Evolutionary conservation across 1,140 invertebrate genomes (phyloP), one percentile per base, ranked within the genome.

Genomic region (Caenorhabditis elegans): DNA sequence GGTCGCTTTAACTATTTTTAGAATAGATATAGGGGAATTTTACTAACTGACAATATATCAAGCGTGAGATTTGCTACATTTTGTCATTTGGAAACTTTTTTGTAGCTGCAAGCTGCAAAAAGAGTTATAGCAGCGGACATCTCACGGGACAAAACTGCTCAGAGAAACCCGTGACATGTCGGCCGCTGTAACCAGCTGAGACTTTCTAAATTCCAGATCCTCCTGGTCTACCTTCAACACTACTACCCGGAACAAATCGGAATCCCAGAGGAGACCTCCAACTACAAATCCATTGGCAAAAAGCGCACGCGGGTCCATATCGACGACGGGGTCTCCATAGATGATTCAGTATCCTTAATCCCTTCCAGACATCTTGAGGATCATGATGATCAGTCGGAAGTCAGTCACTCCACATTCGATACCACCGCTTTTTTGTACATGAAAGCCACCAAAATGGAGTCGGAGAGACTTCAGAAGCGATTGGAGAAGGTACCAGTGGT

Each of bases 201-300:
- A n/a, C n/a, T n/a, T n/a, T n/a, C n/a, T n/a, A 43, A 8, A 8
- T 31, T 60, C n/a, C 31, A 79, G 78, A 60, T 81, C 34, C 47
- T 60, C 26, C 65, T 81, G 2, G 60, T 60, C n/a, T 76, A 76
- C 34, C 36, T 81, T 19, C 80, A 81, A 53, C 80, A 81, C 26
- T 81, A 81, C 11, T 65, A 51, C 55, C 65, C 65, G 8, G 80
- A 81, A 26, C 80, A 36, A 49, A 47, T 81, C 1, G 80, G 80
- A 17, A 53, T 81, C 34, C 80, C 80, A 28, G 53, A 81, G 13
- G 80, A 81, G 47, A 81, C 80, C 2, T 70, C 53, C 1, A 39
- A 46, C 17, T 81, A 81, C 31, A 81, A 77, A 60, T 81, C 34
- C 15, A 53, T 80, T 24, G 43, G 31, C 11, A 51, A 49, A 15